phyloP scores from a whole-genome alignment of 2,888 invertebrate genomes.

The Caenorhabditis virilis region DNA sequence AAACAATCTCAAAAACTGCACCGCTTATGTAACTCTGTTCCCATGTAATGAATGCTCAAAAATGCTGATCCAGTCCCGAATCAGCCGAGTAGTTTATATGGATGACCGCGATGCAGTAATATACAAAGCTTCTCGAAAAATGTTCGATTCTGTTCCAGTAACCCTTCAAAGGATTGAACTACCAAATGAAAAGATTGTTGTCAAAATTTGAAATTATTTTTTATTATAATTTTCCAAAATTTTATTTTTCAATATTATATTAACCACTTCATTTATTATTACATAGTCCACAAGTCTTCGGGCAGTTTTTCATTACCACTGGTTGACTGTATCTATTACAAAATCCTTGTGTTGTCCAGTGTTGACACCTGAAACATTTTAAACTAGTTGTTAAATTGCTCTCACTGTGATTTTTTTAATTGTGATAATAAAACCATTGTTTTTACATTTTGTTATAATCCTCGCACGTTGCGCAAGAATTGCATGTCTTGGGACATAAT shows the following conservation, averaged over 20 bases:
- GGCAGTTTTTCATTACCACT: conserved; percentile 13
- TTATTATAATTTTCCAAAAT: conserved; percentile 1
- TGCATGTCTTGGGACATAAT: conserved; percentile 38
- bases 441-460: conserved; percentile 31
- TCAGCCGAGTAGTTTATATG: conserved; percentile 27
- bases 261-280: conserved; percentile 7
- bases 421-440: neutral
- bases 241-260: neutral
- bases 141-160: conserved; percentile 30
- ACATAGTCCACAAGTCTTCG: conserved; percentile 31
- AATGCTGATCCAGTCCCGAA: conserved; percentile 70
- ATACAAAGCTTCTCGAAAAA: conserved; percentile 32
- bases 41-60: conserved; percentile 98
- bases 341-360: conserved; percentile 25
- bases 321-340: conserved; percentile 23
- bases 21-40: conserved; percentile 86
- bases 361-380: conserved; percentile 7
- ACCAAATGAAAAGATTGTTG: conserved; percentile 3
- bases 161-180: conserved; percentile 19
- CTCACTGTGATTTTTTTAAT: neutral
- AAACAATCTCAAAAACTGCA: conserved; percentile 76
- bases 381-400: neutral
- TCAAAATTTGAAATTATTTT: conserved; percentile 6
- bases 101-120: conserved; percentile 32
- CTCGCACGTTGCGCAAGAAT: conserved; percentile 29